Evolutionary conservation across 2,797 vertebrate genomes (phyloP), one percentile per base, ranked within the genome.

Genomic region (Toxotes lorentzi): DNA sequence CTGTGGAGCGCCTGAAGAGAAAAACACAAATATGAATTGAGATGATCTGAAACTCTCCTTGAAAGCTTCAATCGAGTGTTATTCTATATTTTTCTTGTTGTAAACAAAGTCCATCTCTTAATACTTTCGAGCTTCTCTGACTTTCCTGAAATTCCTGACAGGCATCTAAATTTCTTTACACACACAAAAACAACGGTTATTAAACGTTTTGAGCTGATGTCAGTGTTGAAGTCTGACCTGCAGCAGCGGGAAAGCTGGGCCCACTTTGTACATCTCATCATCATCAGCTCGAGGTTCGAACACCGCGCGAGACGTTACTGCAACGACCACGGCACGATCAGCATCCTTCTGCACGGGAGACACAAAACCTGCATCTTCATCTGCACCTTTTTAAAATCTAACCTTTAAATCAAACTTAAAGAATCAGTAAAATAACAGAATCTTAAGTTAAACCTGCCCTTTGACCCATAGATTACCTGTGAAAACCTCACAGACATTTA

Each of bases 161-260:
- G 27, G 27, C 27, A 30, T 30, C 27, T 30, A 30, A 30, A 30
- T 4, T 30, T 4, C 27, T 30, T 30, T 10, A 10, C 48, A 38
- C 14, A 19, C 2, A 19, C 4, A 30, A 19, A 27, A 54, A 3
- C 24, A 30, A 17, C 16, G 3, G 8, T 2, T 7, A 11, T 4
- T 48, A 6, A 48, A 35, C 7, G 27, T 23, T 9, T 40, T 30
- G 14, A 27, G n/a, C 21, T 13, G 17, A 19, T n/a, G 38, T 5
- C 30, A 30, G n/a, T 3, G 17, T 32, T 34, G 54, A 45, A 5
- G 40, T 70, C 54, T 48, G 68, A 94, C 95, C 93, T 95, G 92
- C 48, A 97, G 85, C 70, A 97, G 94, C 1, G 94, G 60, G 12
- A 95, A 94, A 10, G 95, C 95, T 1, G 89, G 79, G 13, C 96